Evolutionary conservation across 1,140 invertebrate genomes (phyloP).

Genomic region (Drosophila repletoides): DNA sequence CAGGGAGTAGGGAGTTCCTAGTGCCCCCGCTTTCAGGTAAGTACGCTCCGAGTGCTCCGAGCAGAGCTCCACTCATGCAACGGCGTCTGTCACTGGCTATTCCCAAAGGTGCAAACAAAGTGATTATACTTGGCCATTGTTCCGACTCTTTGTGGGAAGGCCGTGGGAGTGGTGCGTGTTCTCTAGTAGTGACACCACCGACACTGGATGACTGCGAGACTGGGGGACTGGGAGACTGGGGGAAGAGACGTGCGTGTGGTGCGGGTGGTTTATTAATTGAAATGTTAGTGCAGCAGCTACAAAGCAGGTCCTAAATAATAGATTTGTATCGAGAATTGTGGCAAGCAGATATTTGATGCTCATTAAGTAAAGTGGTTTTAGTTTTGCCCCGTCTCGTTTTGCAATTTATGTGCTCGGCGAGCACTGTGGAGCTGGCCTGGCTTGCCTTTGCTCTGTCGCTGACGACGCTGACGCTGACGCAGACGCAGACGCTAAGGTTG

Average conservation of each 20-base stretch:
- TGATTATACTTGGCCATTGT: conserved; percentile 80
- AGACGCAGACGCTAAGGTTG: background rate
- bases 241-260: conserved; percentile 27
- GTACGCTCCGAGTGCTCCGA: background rate
- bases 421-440: background rate
- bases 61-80: conserved; percentile 46
- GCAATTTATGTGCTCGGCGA: conserved; percentile 56
- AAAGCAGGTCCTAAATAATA: conserved; percentile 72
- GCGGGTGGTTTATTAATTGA: conserved; percentile 77
- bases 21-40: conserved; percentile 4
- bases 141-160: conserved; percentile 52
- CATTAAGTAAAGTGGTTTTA: conserved; percentile 81
- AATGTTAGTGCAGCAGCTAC: conserved; percentile 68
- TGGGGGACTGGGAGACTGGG: no score
- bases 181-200: background rate
- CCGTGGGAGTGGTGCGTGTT: conserved; percentile 32
- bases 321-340: conserved; percentile 79
- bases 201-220: no score
- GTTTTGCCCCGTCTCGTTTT: conserved; percentile 46
- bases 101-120: conserved; percentile 80
- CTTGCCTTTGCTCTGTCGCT: no score
- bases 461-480: background rate
- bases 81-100: conserved; percentile 74
- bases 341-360: conserved; percentile 77
- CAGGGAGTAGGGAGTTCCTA: conserved; percentile 2